These are phyloP conservation scores for Phylloscopus collybita DNA, from an alignment of 2,797 vertebrate species.

Conservation along the genomic window DNA sequence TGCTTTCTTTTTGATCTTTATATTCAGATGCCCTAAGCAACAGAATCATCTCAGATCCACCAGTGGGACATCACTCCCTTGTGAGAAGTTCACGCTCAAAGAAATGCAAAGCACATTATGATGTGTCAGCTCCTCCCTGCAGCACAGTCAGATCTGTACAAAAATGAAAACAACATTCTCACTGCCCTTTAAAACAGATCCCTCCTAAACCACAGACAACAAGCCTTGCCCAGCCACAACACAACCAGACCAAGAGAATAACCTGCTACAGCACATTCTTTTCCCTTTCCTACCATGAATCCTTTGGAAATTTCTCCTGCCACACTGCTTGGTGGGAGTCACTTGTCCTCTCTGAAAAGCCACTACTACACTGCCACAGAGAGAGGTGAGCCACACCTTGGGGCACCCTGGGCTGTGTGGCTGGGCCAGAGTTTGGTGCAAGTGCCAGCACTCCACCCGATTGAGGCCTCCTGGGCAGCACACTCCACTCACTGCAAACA, in stretches of 20 bases:
- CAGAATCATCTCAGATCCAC: not conserved
- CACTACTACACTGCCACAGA: rapidly evolving
- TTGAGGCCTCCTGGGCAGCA: not conserved
- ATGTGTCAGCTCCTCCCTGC: not conserved
- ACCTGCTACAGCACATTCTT: not conserved
- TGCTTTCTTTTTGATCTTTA: not conserved
- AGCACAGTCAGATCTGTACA: not conserved
- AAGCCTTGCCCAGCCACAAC: not conserved
- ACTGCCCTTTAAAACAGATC: not conserved
- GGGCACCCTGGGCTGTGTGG: rapidly evolving
- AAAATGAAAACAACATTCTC: not conserved
- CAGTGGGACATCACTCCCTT: not conserved
- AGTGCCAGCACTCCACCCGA: too few relatives aligned
- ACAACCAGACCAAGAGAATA: not conserved
- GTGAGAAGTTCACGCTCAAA: not conserved
- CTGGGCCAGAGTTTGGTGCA: rapidly evolving
- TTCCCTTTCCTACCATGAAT: not conserved
- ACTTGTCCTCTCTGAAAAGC: not conserved
- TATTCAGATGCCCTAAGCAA: rapidly evolving
- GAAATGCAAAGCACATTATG: not conserved
- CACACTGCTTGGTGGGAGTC: rapidly evolving
- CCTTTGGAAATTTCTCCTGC: not conserved
- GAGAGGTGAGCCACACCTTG: rapidly evolving
- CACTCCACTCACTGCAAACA: rapidly evolving
- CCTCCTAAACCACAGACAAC: not conserved